These are phyloP conservation scores for Tachina grossa DNA, from an alignment of 2,888 invertebrate genomes.

Conservation along the genomic window DNA sequence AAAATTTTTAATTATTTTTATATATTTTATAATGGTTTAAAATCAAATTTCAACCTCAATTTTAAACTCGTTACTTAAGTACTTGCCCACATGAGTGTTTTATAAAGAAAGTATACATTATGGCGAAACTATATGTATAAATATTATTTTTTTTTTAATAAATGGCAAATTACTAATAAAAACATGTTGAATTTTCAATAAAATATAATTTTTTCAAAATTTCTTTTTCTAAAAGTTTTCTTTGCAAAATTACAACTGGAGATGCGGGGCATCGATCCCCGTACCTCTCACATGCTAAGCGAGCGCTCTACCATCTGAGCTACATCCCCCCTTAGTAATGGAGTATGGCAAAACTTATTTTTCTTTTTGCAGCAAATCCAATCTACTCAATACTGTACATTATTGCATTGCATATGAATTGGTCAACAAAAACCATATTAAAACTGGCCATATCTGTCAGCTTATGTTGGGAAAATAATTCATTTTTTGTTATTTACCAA, in stretches of 20 bases:
- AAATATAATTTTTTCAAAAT: neutral
- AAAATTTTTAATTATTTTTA: no score
- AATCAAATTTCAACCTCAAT: no score
- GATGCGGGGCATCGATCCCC: conserved; percentile 82
- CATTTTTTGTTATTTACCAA: neutral
- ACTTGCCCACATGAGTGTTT: no score
- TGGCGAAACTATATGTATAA: no score
- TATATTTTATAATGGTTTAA: no score
- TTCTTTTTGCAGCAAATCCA: neutral
- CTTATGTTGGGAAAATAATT: neutral
- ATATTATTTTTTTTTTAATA: no score
- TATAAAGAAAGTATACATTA: no score
- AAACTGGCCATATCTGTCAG: neutral
- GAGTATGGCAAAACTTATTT: no score
- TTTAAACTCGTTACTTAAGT: no score
- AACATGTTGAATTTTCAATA: neutral
- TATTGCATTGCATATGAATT: neutral
- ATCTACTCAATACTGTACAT: neutral
- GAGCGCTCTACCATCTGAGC: conserved; percentile 82
- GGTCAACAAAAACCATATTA: neutral
- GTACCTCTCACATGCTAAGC: conserved; percentile 82
- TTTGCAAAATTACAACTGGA: conserved; percentile 72
- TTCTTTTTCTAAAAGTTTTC: neutral
- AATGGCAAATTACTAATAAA: neutral
- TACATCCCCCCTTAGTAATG: conserved; percentile 18